These are phyloP conservation scores for Dromiciops gliroides DNA, from an alignment of 2,113 vertebrate genomes.

Conservation along the genomic window DNA sequence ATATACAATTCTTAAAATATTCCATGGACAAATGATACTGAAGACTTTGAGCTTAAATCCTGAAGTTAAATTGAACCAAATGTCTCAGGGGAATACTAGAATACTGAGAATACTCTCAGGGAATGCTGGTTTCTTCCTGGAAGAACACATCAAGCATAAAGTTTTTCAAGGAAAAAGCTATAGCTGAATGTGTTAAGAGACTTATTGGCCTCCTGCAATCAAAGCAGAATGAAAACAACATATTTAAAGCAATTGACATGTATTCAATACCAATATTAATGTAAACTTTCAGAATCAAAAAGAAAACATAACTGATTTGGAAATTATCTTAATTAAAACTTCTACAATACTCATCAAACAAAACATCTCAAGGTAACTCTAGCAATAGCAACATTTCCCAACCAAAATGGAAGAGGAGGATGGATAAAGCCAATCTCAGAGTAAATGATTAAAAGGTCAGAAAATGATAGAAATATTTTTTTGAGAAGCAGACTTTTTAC, in stretches of 20 bases:
- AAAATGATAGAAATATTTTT: not conserved
- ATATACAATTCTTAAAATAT: not conserved
- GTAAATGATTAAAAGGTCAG: not conserved
- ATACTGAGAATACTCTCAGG: no score
- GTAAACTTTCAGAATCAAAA: not conserved
- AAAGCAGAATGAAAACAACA: not conserved
- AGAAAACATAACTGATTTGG: not conserved
- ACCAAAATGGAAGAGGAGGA: not conserved
- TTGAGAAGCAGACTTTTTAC: not conserved
- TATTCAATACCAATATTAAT: not conserved
- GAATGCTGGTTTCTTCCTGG: not conserved
- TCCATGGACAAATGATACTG: not conserved
- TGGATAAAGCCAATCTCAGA: not conserved
- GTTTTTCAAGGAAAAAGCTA: not conserved
- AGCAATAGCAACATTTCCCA: not conserved
- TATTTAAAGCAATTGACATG: not conserved
- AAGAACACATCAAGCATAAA: not conserved
- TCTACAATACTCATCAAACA: not conserved
- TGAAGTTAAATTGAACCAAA: not conserved
- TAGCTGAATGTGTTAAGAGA: not conserved
- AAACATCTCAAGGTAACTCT: not conserved
- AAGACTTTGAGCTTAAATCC: not conserved
- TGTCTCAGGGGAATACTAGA: not conserved
- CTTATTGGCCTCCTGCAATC: not conserved
- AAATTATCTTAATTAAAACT: not conserved